Evolutionary conservation across 37 sponge, comb jelly and placozoan genomes (phyloP).

Genomic region (Beroe ovata): DNA sequence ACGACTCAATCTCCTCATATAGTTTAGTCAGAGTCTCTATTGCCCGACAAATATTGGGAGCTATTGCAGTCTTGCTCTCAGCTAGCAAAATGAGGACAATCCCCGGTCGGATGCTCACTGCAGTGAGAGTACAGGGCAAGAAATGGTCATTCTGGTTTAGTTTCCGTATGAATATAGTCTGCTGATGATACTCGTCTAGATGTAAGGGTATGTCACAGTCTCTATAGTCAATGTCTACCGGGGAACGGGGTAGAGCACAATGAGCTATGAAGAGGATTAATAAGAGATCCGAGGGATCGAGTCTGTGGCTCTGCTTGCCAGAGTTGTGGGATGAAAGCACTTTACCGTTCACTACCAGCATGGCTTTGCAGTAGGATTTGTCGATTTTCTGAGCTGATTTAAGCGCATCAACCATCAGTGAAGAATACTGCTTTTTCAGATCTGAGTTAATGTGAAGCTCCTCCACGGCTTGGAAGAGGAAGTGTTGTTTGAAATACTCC

Average conservation of each 20-base stretch:
- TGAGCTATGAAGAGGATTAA: constrained; percentile 30
- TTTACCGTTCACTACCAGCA: constrained; percentile 30
- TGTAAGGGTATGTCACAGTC: not conserved
- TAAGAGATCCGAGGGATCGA: constrained; percentile 23
- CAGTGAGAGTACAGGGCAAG: constrained; percentile 62
- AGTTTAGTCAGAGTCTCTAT: constrained; percentile 11
- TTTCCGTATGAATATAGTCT: constrained; percentile 1
- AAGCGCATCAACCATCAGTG: constrained; percentile 27
- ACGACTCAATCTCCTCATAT: not conserved
- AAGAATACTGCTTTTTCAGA: not conserved
- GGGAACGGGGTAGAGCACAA: constrained; percentile 32
- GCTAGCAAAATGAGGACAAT: constrained; percentile 20
- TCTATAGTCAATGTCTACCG: constrained; percentile 39
- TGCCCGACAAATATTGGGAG: constrained; percentile 50
- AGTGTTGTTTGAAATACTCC: constrained; percentile 29
- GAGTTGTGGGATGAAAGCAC: not conserved
- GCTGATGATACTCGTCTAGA: constrained; percentile 4
- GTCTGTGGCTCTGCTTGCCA: not conserved
- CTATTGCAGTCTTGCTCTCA: constrained; percentile 31
- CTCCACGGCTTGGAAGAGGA: constrained; percentile 43
- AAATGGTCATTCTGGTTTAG: not conserved
- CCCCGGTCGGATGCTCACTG: constrained; percentile 27
- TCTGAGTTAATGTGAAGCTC: constrained; percentile 55
- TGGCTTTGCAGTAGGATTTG: constrained; percentile 19
- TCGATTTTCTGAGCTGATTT: constrained; percentile 41